Evolutionary conservation across 2,797 vertebrate species (phyloP), one percentile per base, ranked within the genome.

Genomic region (Lates japonicus): DNA sequence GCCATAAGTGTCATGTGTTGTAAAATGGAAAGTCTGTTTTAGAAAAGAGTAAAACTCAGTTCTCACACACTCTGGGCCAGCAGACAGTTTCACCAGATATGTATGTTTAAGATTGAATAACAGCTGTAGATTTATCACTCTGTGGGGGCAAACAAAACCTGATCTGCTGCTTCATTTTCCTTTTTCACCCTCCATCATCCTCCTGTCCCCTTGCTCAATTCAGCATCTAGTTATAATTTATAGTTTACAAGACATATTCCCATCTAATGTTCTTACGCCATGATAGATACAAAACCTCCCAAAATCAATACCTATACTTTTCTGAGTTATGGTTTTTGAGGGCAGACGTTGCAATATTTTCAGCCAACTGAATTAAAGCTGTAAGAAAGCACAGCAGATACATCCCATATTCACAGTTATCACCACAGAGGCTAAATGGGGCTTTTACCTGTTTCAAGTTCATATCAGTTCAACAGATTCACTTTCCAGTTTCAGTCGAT

Each of bases 1-100:
- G 64, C 51, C 63, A 22, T 29, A 51, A 55, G 63, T 81, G 77
- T 84, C 73, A 76, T 63, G 42, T 22, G 52, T 25, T 77, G 66
- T 83, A 64, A 84, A 85, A 85, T 67, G 19, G 35, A 83, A 79
- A 72, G 72, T 80, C 63, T 85, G n/a, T 70, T 81, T 83, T 46
- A 69, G 74, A 11, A 31, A 29, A 29, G 25, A 70, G 68, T 69
- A 72, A 79, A 65, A 79, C 52, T 10, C 14, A 31, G 59, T 71
- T 88, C 70, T 80, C 84, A 74, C 74, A 88, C 83, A 51, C 65
- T 65, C 5, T 1, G 31, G 31, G 11, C 62, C 52, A 33, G 37
- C 25, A 61, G 74, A 70, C 81, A 73, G 20, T 74, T 74, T 31
- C 74, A 71, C 31, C 70, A 80, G 69, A 80, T 62, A 46, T 13